These are phyloP conservation scores for Macaca fascicularis DNA, from an alignment of 2,113 vertebrate species.

Conservation along the genomic window T2T-MFA8v1.1 NC_088388.1:33541501-33542000, in stretches of 20 bases:
- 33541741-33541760: neutral
- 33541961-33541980: neutral
- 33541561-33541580: neutral
- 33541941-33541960: neutral
- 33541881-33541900: neutral
- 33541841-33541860: neutral
- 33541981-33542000: neutral
- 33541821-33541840: neutral
- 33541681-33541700: neutral
- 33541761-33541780: neutral
- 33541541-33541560: neutral
- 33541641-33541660: too few relatives aligned
- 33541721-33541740: neutral
- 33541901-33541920: neutral
- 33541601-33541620: neutral
- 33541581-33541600: neutral
- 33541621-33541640: neutral
- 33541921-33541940: neutral
- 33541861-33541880: neutral
- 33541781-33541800: neutral
- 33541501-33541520: neutral
- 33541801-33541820: neutral
- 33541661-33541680: neutral
- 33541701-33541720: too few relatives aligned
- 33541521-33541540: neutral